phyloP scores from a whole-genome alignment of 1,140 invertebrate genomes.

The Mesaphorura yosii region DNA sequence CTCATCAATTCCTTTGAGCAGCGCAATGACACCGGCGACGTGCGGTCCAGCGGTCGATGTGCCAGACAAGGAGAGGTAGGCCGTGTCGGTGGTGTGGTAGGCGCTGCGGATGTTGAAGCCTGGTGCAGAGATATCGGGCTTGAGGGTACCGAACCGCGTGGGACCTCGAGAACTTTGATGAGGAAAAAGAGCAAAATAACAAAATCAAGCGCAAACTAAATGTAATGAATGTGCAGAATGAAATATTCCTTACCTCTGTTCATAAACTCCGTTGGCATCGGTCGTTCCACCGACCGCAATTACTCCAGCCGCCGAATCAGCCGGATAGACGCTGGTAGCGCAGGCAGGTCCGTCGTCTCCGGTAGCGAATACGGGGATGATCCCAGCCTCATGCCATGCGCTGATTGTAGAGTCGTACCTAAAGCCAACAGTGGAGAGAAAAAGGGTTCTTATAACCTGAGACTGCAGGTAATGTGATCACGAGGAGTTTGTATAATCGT shows the following conservation, averaged over 20 bases:
- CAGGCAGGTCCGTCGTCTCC: constrained; percentile 8
- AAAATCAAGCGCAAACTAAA: too few species aligned
- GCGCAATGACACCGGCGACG: too few species aligned
- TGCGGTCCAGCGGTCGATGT: too few species aligned
- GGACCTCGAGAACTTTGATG: neutral
- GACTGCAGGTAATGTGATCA: too few species aligned
- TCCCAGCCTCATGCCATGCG: constrained; percentile 7
- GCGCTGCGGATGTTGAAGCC: constrained; percentile 13
- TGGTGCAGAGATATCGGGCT: constrained; percentile 20
- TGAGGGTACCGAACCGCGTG: neutral
- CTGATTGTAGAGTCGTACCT: neutral
- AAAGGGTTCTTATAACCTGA: too few species aligned
- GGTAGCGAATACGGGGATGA: constrained; percentile 8
- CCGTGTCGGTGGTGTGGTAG: neutral
- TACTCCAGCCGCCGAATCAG: neutral
- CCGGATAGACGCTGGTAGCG: neutral
- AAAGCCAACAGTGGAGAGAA: too few species aligned
- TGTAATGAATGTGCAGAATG: too few species aligned
- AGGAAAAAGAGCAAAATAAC: too few species aligned
- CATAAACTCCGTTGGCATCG: neutral
- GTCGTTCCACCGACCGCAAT: constrained; percentile 9
- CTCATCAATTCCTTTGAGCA: too few species aligned
- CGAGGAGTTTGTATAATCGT: too few species aligned
- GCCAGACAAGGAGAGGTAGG: constrained; percentile 2
- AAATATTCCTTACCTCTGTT: neutral